These are phyloP conservation scores for Callaeas wilsoni DNA, from an alignment of 2,113 vertebrate species.

Conservation along the genomic window DNA sequence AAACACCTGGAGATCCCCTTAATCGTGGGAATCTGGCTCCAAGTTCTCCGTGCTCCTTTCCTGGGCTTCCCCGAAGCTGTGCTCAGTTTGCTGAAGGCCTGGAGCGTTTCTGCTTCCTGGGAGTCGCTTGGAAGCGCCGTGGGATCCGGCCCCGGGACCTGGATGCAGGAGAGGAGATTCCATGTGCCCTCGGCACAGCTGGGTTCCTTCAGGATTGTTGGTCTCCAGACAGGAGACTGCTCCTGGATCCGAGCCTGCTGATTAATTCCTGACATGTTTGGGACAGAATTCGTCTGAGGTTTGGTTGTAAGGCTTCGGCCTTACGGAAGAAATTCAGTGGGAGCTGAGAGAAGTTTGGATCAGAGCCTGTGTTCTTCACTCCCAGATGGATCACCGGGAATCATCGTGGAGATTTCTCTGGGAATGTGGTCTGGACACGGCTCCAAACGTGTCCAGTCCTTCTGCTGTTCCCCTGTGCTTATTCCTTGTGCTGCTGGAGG, in stretches of 20 bases:
- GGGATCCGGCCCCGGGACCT: rapidly evolving
- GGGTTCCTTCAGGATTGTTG: neutral
- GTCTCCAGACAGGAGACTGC: neutral
- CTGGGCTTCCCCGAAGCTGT: neutral
- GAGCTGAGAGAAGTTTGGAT: neutral
- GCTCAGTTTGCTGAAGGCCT: neutral
- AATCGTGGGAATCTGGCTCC: neutral
- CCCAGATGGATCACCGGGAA: rapidly evolving
- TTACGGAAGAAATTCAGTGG: neutral
- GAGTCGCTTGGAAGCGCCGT: neutral
- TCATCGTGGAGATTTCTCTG: neutral
- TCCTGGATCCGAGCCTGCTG: neutral
- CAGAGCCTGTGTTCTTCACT: neutral
- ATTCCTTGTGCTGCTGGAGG: neutral
- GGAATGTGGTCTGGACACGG: neutral
- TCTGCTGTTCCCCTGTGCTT: neutral
- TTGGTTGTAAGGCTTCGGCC: neutral
- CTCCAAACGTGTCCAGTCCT: rapidly evolving
- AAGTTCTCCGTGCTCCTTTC: neutral
- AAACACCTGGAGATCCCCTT: neutral
- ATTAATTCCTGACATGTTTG: neutral
- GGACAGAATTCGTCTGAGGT: neutral
- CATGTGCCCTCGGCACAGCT: no score
- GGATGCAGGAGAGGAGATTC: neutral
- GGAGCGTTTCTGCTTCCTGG: neutral